These are phyloP conservation scores for Hyperopisus bebe DNA, from an alignment of 2,113 vertebrate species.

Conservation along the genomic window DNA sequence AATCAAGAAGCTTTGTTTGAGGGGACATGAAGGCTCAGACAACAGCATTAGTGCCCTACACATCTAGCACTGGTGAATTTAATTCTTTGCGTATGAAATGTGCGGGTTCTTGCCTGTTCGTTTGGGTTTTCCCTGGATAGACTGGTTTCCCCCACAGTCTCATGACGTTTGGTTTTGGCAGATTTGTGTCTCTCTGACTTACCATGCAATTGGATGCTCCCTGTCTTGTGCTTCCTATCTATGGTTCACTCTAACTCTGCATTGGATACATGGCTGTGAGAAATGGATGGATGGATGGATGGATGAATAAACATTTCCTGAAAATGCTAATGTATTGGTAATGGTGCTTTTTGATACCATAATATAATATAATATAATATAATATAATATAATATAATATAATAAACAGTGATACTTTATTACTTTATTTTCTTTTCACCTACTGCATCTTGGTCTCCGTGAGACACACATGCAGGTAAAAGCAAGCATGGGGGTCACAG, in stretches of 20 bases:
- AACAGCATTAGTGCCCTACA: not conserved
- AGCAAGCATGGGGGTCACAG: too few species aligned
- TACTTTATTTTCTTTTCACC: too few species aligned
- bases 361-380: not conserved
- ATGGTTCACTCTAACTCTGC: not conserved
- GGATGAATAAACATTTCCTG: not conserved
- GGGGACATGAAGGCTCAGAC: not conserved
- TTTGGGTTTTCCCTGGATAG: not conserved
- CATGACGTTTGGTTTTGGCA: not conserved
- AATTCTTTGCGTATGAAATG: not conserved
- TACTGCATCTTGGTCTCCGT: too few species aligned
- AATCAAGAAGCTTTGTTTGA: not conserved
- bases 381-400: too few species aligned
- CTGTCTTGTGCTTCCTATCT: not conserved
- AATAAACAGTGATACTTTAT: too few species aligned
- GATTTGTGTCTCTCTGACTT: not conserved
- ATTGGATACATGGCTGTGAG: not conserved
- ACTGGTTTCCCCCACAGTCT: not conserved
- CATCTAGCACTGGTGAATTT: not conserved
- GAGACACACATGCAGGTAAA: too few species aligned
- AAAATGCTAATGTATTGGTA: not conserved
- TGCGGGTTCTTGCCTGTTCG: not conserved
- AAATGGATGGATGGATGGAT: not conserved
- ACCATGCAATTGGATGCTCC: not conserved
- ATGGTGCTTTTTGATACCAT: not conserved